Percentiles rank a stretch among this genome's conserved stretches.
Evolutionary conservation across 2,113 vertebrate species (phyloP).

Genomic region (Macaca fascicularis): T2T-MFA8v1.1 NC_088386.1:37467001-37467500

Average conservation of each 20-base stretch:
- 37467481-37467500: no score
- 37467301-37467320: no score
- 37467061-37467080: neutral
- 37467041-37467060: neutral
- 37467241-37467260: constrained; percentile 51
- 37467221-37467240: neutral
- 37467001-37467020: neutral
- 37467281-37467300: constrained; percentile 19
- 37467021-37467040: neutral
- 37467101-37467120: rapidly evolving
- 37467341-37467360: no score
- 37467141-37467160: neutral
- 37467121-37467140: neutral
- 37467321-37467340: no score
- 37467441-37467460: no score
- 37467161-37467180: neutral
- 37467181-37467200: neutral
- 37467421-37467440: no score
- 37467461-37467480: no score
- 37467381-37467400: no score
- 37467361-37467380: no score
- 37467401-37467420: no score
- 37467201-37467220: constrained; percentile 34
- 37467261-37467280: constrained; percentile 69
- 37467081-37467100: neutral